Evolutionary conservation across 2,797 vertebrate species (phyloP).

Genomic region (Oceanodroma leucorhoa): DNA sequence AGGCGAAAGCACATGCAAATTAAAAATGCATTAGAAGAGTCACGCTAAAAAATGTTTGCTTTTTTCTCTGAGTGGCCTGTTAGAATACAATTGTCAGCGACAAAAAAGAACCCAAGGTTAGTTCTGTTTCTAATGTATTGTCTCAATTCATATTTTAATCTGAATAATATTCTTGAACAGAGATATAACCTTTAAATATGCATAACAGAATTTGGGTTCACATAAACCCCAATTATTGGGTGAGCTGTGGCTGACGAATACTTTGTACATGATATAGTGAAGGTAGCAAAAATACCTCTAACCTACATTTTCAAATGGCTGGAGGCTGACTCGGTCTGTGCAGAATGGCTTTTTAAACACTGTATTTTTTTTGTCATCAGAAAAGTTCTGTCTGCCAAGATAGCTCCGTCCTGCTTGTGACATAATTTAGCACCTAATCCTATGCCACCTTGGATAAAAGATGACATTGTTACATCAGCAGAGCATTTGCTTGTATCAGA

Average conservation of each 20-base stretch:
- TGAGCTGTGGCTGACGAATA: not conserved
- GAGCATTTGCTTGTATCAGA: not conserved
- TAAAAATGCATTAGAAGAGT: not conserved
- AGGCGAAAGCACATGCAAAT: not conserved
- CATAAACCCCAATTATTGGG: not conserved
- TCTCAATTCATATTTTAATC: not conserved
- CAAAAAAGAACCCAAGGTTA: not conserved
- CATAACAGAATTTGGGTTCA: not conserved
- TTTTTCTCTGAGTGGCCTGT: not conserved
- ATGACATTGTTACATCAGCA: not conserved
- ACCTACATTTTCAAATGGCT: not conserved
- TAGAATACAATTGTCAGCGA: not conserved
- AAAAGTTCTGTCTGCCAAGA: not conserved
- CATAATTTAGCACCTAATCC: not conserved
- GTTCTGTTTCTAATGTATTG: not conserved
- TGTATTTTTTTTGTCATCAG: not conserved
- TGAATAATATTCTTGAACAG: not conserved
- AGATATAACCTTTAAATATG: not conserved
- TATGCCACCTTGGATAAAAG: not conserved
- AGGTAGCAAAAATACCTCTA: not conserved
- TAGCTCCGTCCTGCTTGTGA: not conserved
- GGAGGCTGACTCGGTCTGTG: not conserved
- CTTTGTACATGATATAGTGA: not conserved
- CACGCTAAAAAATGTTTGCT: not conserved
- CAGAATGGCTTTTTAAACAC: not conserved